Percentiles rank a stretch among this genome's conserved stretches.
Evolutionary conservation across 2,797 vertebrate species (phyloP).

Genomic region (Novumbra hubbsi): DNA sequence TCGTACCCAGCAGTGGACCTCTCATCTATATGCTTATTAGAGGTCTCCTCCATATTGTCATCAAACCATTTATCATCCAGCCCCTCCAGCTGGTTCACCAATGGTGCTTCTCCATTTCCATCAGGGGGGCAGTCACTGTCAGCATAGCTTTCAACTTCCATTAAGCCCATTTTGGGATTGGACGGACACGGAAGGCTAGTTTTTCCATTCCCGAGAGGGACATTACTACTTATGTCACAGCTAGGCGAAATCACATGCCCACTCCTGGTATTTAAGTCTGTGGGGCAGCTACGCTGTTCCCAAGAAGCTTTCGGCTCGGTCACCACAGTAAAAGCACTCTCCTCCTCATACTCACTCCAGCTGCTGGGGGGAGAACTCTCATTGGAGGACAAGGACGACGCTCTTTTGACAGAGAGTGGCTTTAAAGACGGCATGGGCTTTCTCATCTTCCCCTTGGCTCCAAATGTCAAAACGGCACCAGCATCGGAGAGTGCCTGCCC

Average conservation of each 20-base stretch:
- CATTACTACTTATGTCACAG: neutral
- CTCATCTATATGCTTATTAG: constrained; percentile 23
- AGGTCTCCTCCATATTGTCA: constrained; percentile 62
- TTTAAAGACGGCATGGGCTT: constrained; percentile 21
- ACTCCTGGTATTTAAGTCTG: neutral
- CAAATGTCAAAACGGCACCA: constrained; percentile 2
- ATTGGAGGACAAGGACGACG: neutral
- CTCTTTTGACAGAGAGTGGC: constrained; percentile 10
- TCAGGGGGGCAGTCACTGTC: neutral
- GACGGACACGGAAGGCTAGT: neutral
- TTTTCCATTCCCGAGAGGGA: neutral
- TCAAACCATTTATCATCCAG: constrained; percentile 74
- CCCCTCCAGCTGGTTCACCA: constrained; percentile 25
- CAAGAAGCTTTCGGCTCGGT: constrained; percentile 34
- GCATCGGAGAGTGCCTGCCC: neutral
- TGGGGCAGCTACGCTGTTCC: neutral
- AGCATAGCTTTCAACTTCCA: neutral
- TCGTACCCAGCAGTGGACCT: constrained; percentile 53
- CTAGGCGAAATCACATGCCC: neutral
- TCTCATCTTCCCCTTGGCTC: constrained; percentile 22
- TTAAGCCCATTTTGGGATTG: no score
- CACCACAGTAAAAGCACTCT: constrained; percentile 45
- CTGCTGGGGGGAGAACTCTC: neutral
- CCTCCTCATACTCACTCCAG: neutral
- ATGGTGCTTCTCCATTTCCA: neutral